These are phyloP conservation scores for Oryzias sinensis DNA, from an alignment of 2,797 vertebrate genomes.

Conservation along the genomic window DNA sequence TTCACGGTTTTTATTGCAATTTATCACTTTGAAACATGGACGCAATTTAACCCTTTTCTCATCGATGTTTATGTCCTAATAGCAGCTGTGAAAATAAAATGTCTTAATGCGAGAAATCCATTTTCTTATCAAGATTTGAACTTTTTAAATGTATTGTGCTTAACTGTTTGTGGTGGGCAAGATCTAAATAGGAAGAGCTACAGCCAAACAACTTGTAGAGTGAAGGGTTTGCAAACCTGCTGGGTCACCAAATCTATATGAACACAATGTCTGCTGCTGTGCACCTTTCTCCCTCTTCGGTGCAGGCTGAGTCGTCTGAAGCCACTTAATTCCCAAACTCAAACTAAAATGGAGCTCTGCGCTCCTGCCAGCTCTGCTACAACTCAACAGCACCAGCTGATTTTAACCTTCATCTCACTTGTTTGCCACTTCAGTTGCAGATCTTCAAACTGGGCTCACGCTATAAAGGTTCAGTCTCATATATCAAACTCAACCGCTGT, in stretches of 20 bases:
- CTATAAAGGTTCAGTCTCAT: slow-evolving; percentile 32
- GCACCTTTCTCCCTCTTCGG: slow-evolving; percentile 13
- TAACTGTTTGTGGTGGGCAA: neutral
- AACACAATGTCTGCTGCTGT: slow-evolving; percentile 27
- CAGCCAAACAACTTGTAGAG: slow-evolving; percentile 1
- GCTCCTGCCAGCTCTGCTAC: slow-evolving; percentile 22
- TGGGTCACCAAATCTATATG: slow-evolving; percentile 6
- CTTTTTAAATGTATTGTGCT: no score
- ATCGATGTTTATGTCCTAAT: no score
- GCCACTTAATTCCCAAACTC: slow-evolving; percentile 23
- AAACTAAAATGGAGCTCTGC: slow-evolving; percentile 25
- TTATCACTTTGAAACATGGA: no score
- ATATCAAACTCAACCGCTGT: slow-evolving; percentile 40
- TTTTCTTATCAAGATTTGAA: no score
- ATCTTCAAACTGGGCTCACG: slow-evolving; percentile 33
- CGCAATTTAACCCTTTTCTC: no score
- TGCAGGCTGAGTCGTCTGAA: slow-evolving; percentile 18
- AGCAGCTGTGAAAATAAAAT: no score
- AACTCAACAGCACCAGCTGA: slow-evolving; percentile 3
- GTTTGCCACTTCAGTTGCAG: slow-evolving; percentile 44
- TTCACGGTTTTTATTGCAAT: no score
- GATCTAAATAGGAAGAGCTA: neutral
- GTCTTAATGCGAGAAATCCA: no score
- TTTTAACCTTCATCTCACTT: slow-evolving; percentile 25
- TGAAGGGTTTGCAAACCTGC: slow-evolving; percentile 2